Evolutionary conservation across 2,797 vertebrate species (phyloP).

Genomic region (Alauda arvensis): DNA sequence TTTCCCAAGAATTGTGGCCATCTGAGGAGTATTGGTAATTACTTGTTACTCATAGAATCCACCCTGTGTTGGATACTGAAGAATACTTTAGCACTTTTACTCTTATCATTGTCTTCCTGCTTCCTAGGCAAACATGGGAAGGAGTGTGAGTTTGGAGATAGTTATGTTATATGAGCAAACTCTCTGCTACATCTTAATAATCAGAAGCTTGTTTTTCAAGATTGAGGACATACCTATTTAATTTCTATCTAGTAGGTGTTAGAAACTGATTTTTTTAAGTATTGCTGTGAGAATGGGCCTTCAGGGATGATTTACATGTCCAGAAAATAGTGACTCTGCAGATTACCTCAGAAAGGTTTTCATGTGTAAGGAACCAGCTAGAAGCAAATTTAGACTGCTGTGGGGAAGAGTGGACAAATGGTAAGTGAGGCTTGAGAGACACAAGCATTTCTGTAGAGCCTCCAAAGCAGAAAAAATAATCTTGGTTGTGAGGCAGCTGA

Average conservation of each 20-base stretch:
- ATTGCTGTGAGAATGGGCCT: background rate
- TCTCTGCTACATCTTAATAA: background rate
- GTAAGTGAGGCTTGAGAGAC: background rate
- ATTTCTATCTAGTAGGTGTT: background rate
- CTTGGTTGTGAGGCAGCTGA: background rate
- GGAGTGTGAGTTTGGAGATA: background rate
- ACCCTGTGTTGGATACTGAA: background rate
- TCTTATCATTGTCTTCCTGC: background rate
- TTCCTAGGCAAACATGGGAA: background rate
- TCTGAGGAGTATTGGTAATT: background rate
- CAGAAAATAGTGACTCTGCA: slow-evolving; percentile 19
- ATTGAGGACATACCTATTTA: background rate
- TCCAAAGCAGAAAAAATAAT: background rate
- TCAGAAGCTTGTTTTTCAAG: background rate
- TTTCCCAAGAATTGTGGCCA: background rate
- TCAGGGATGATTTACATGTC: slow-evolving; percentile 18
- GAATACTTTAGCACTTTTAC: background rate
- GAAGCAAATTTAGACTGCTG: slow-evolving; percentile 25
- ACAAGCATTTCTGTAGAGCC: background rate
- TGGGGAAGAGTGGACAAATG: slow-evolving; percentile 1
- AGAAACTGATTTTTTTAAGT: slow-evolving; percentile 21
- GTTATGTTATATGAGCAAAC: background rate
- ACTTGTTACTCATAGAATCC: slow-evolving; percentile 17
- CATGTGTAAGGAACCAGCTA: slow-evolving; percentile 1
- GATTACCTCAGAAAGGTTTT: slow-evolving; percentile 12